Evolutionary conservation across 2,888 invertebrate species (phyloP).

Genomic region (Oegoconia quadripuncta): DNA sequence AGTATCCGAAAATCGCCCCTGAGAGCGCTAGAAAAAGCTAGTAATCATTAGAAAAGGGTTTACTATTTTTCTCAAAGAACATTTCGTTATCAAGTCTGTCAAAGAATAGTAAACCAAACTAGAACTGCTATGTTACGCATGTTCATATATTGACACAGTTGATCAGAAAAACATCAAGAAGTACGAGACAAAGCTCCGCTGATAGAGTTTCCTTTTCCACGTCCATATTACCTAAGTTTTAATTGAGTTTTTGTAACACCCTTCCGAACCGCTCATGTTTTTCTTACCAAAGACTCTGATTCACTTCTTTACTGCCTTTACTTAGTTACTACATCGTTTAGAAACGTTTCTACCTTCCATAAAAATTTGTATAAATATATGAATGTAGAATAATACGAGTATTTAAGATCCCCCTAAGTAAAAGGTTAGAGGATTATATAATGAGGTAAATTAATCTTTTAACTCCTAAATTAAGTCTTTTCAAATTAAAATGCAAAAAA

Average conservation of each 20-base stretch:
- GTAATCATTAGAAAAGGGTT: no score
- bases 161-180: constrained; percentile 21
- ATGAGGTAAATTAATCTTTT: constrained; percentile 37
- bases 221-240: constrained; percentile 55
- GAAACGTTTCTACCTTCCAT: no score
- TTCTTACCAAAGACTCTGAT: background rate
- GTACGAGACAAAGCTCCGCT: constrained; percentile 23
- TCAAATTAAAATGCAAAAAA: constrained; percentile 50
- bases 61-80: no score
- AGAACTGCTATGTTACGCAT: no score
- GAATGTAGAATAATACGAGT: no score
- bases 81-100: no score
- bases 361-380: no score
- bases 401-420: no score
- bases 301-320: background rate
- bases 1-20: no score
- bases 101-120: no score
- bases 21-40: no score
- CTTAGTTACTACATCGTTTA: background rate
- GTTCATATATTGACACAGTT: background rate
- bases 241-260: constrained; percentile 58
- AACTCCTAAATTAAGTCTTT: constrained; percentile 35
- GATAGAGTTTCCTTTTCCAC: constrained; percentile 22
- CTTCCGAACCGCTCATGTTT: constrained; percentile 23
- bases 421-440: constrained; percentile 21